These are phyloP conservation scores for Oncorhynchus tshawytscha DNA, from an alignment of 2,113 vertebrate species.

Conservation along the genomic window DNA sequence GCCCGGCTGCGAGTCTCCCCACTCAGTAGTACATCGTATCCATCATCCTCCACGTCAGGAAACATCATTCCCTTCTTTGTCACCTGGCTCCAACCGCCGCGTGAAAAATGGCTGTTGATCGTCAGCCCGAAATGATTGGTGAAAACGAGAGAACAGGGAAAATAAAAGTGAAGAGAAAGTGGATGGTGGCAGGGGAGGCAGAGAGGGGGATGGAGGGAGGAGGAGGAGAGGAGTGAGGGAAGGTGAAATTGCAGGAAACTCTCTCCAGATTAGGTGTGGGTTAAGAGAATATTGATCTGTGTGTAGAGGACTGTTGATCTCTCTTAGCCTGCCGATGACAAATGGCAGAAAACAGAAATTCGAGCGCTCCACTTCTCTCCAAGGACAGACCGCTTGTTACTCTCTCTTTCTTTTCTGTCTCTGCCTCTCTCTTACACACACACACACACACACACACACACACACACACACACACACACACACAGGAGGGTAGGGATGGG, in stretches of 20 bases:
- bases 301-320: conserved; percentile 98
- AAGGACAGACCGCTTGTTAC: conserved; percentile 75
- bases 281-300: conserved; percentile 98
- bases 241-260: conserved; percentile 89
- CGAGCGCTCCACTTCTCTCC: conserved; percentile 81
- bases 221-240: conserved; percentile 56
- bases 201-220: neutral
- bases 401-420: conserved; percentile 1
- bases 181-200: conserved; percentile 5
- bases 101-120: conserved; percentile 90
- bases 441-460: too few species aligned
- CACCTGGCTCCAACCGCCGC: conserved; percentile 87
- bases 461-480: too few species aligned
- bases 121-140: conserved; percentile 83
- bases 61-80: conserved; percentile 91
- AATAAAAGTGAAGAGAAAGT: conserved; percentile 45
- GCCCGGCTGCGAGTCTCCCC: conserved; percentile 67
- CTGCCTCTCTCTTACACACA: neutral
- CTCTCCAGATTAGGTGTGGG: conserved; percentile 90
- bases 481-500: too few species aligned
- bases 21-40: conserved; percentile 83
- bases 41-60: conserved; percentile 85
- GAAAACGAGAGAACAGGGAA: conserved; percentile 67
- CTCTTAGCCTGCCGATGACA: conserved; percentile 92
- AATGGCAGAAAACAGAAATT: conserved; percentile 94